Evolutionary conservation across 1,140 invertebrate species (phyloP).

Genomic region (Drosophila kohkoa): DNA sequence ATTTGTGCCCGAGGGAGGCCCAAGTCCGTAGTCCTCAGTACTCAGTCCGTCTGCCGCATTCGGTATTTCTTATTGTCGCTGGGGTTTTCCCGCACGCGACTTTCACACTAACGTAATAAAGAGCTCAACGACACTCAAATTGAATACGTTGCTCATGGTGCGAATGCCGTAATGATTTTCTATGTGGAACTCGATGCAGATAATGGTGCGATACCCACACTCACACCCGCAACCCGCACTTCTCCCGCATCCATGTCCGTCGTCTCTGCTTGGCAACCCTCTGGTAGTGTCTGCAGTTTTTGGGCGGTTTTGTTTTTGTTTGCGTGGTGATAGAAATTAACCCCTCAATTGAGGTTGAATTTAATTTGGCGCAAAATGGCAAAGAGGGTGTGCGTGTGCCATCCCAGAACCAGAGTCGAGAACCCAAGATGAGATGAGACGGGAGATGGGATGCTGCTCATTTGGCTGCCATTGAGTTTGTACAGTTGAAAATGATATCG

Average conservation of each 20-base stretch:
- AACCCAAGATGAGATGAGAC: too few species aligned
- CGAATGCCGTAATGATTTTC: slow-evolving; percentile 84
- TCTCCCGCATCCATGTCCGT: slow-evolving; percentile 22
- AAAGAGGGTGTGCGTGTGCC: slow-evolving; percentile 68
- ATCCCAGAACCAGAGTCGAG: background rate
- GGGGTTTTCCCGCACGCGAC: slow-evolving; percentile 73
- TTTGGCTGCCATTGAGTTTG: slow-evolving; percentile 56
- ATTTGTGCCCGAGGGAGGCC: slow-evolving; percentile 36
- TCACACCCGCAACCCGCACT: slow-evolving; percentile 4
- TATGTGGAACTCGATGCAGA: slow-evolving; percentile 81
- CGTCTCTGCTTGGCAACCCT: slow-evolving; percentile 38
- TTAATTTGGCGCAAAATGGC: slow-evolving; percentile 84
- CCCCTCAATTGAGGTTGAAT: slow-evolving; percentile 85
- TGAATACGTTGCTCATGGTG: slow-evolving; percentile 79
- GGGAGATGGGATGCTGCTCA: slow-evolving; percentile 52
- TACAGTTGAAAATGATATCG: slow-evolving; percentile 78
- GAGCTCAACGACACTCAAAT: slow-evolving; percentile 84
- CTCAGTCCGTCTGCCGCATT: background rate
- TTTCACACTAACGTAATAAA: slow-evolving; percentile 84
- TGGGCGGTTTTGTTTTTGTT: slow-evolving; percentile 80
- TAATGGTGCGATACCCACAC: slow-evolving; percentile 64
- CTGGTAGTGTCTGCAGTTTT: slow-evolving; percentile 42
- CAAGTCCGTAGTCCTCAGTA: slow-evolving; percentile 9
- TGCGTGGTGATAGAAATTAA: slow-evolving; percentile 84
- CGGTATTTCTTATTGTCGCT: slow-evolving; percentile 3